A percentile compares a stretch with the other conserved stretches of the same genome.
phyloP scores from a whole-genome alignment of 2,888 invertebrate genomes.

The Buathra laborator region DNA sequence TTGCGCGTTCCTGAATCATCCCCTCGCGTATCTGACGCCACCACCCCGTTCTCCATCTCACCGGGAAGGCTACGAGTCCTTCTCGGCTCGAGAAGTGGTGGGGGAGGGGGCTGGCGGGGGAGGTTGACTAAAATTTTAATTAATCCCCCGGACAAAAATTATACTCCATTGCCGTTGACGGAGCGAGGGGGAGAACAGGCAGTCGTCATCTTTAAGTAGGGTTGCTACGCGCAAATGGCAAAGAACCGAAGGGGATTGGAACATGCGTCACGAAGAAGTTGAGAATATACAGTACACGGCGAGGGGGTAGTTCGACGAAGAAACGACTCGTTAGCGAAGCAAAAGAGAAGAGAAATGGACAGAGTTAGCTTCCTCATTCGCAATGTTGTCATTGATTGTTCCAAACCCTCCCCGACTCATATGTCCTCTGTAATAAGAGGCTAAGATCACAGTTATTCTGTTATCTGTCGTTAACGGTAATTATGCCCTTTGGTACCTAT shows the following conservation, averaged over 20 bases:
- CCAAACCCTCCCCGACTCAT: background rate
- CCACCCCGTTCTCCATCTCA: slow-evolving; percentile 54
- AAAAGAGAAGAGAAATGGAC: slow-evolving; percentile 50
- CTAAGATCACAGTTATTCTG: background rate
- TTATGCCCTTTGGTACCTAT: background rate
- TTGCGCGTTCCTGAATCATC: slow-evolving; percentile 32
- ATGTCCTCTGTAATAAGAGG: slow-evolving; percentile 5
- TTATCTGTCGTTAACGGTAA: background rate
- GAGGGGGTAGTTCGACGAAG: slow-evolving; percentile 52
- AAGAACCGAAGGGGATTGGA: slow-evolving; percentile 49
- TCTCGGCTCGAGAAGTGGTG: background rate
- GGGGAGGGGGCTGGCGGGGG: background rate
- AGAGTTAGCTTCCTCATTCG: slow-evolving; percentile 33
- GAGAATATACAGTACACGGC: slow-evolving; percentile 22
- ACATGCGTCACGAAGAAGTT: slow-evolving; percentile 49
- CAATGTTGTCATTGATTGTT: slow-evolving; percentile 53
- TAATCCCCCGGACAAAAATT: slow-evolving; percentile 77
- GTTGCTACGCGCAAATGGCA: slow-evolving; percentile 34
- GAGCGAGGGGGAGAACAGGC: slow-evolving; percentile 2
- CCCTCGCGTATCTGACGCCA: slow-evolving; percentile 53
- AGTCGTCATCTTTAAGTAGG: slow-evolving; percentile 67
- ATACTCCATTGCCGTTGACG: slow-evolving; percentile 43
- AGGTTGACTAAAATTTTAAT: slow-evolving; percentile 75
- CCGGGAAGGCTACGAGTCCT: slow-evolving; percentile 11
- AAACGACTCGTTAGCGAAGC: slow-evolving; percentile 65